A percentile compares a stretch with the other conserved stretches of the same genome.
These are phyloP conservation scores for Hetaerina americana DNA, from an alignment of 1,140 invertebrate species.

Conservation along the genomic window DNA sequence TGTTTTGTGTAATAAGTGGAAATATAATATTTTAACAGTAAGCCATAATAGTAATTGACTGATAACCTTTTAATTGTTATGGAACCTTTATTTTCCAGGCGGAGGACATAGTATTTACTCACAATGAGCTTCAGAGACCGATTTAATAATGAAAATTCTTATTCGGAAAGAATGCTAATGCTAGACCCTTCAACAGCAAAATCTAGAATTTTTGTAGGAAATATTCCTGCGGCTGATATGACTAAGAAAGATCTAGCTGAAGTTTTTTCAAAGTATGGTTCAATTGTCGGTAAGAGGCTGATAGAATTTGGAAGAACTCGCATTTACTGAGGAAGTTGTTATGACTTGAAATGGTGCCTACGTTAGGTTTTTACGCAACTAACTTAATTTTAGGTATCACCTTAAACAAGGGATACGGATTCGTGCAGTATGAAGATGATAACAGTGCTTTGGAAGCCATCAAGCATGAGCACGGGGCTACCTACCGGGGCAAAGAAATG, in stretches of 20 bases:
- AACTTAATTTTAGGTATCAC: conserved; percentile 44
- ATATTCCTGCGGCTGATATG: conserved; percentile 45
- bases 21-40: too few relatives aligned
- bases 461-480: conserved; percentile 46
- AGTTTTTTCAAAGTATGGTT: conserved; percentile 59
- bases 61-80: too few relatives aligned
- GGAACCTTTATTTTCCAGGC: too few relatives aligned
- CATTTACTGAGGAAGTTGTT: background rate
- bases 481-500: conserved; percentile 54
- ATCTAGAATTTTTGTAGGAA: conserved; percentile 62
- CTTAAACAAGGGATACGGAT: conserved; percentile 66
- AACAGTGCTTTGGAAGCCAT: conserved; percentile 58
- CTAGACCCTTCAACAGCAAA: conserved; percentile 54
- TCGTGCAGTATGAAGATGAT: conserved; percentile 70
- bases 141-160: background rate
- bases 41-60: too few relatives aligned
- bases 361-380: conserved; percentile 4
- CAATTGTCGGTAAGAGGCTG: conserved; percentile 29
- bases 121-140: background rate
- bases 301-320: background rate
- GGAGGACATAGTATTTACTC: background rate
- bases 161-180: conserved; percentile 30
- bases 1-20: too few relatives aligned
- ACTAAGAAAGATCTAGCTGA: conserved; percentile 54
- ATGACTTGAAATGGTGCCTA: background rate